Evolutionary conservation across 1,140 invertebrate species (phyloP), one percentile per base, ranked within the genome.

Genomic region (Psilanteris sp.): DNA sequence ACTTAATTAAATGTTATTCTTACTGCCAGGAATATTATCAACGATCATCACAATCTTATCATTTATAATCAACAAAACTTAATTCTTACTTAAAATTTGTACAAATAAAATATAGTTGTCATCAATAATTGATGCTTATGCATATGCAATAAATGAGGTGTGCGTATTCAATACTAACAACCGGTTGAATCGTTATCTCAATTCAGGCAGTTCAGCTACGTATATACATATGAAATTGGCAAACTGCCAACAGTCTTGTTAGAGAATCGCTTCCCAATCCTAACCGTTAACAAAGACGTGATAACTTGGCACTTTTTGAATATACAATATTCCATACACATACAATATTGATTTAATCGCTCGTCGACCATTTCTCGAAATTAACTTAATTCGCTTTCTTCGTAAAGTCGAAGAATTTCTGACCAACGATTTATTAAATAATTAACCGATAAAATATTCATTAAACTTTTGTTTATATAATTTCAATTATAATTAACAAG

Each of bases 191-290:
- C 36, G 54, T 61, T 77, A 55, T 71, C 59, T 71, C 31, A 18
- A 13, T 46, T 46, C 48, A 37, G 27, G 26, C 41, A 43, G 57
- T 59, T 71, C 46, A 52, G 14, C 27, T 39, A 36, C 62, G 50
- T 52, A 67, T 39, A 48, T 57, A 67, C 44, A 54, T 61, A 66
- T 59, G 29, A 46, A 8, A 11, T 41, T 83, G 81, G 80, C 80
- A 5, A 1, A 0, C 3, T 9, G 75, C 80, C 81, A 81, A 31
- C 14, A 57, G 67, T 76, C 78, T 82, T 81, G 77, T 81, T 79
- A 78, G 61, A 76, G 36, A 75, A 31, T 46, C 44, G 16, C 24
- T 18, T 10, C 22, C 29, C 44, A 27, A 66, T 59, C 52, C 66
- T 57, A 70, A 76, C 66, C 52, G 59, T 71, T 64, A 70, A 59